These are phyloP conservation scores for Oreochromis grahami DNA, from an alignment of 2,797 vertebrate species.

Conservation along the genomic window DNA sequence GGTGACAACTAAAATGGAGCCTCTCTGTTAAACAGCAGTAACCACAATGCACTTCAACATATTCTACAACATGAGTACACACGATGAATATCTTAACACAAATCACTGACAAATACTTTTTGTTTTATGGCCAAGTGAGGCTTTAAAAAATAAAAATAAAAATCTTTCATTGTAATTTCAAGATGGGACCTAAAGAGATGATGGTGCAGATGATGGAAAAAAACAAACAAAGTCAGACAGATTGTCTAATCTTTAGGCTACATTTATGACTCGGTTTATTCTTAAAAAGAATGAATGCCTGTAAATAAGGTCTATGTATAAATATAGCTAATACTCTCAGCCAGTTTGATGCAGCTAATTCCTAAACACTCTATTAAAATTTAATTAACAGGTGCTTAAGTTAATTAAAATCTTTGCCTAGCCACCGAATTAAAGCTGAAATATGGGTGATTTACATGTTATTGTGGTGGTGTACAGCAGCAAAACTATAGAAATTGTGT, in stretches of 20 bases:
- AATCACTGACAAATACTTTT: no score
- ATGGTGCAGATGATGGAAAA: neutral
- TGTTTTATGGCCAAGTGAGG: neutral
- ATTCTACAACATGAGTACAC: no score
- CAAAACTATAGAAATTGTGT: neutral
- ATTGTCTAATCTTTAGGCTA: neutral
- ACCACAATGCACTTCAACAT: no score
- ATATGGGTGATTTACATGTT: neutral
- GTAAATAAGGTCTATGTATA: neutral
- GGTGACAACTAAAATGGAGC: no score
- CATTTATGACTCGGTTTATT: neutral
- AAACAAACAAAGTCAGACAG: neutral
- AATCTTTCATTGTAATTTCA: neutral
- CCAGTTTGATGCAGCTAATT: neutral
- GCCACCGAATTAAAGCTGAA: fast-evolving
- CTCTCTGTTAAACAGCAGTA: no score
- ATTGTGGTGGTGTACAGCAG: fast-evolving
- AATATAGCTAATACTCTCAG: neutral
- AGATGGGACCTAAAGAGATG: neutral
- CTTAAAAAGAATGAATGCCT: neutral
- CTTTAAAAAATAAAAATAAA: no score
- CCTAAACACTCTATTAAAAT: neutral
- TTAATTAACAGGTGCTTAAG: neutral
- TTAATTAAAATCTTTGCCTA: neutral
- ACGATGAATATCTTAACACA: no score